Evolutionary conservation across 35 echinoderm and acorn worm genomes (phyloP), one percentile per base, ranked within the genome.

Genomic region (Anneissia japonica): DNA sequence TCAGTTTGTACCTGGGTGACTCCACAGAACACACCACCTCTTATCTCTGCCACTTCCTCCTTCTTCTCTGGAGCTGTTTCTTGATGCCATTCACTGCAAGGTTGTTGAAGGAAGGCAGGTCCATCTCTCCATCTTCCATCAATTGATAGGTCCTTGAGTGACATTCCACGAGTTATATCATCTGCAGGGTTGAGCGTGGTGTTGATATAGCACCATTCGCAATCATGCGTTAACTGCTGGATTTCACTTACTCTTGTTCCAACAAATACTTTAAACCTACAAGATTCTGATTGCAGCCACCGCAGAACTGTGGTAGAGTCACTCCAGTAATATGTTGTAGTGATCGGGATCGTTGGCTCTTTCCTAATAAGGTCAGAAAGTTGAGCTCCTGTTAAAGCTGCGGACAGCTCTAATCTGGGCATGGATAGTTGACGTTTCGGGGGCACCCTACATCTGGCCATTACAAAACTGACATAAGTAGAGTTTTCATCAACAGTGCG

Each of bases 51-150:
- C n/a, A n/a, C n/a, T n/a, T n/a, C n/a, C n/a, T n/a, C n/a, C n/a
- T n/a, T n/a, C n/a, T n/a, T n/a, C n/a, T n/a, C n/a, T n/a, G n/a
- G n/a, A n/a, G n/a, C n/a, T n/a, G n/a, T n/a, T n/a, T n/a, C n/a
- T n/a, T n/a, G n/a, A n/a, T n/a, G n/a, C n/a, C n/a, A n/a, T n/a
- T n/a, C n/a, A n/a, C n/a, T n/a, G n/a, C n/a, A n/a, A n/a, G n/a
- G n/a, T n/a, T n/a, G n/a, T n/a, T n/a, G n/a, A n/a, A n/a, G n/a
- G n/a, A n/a, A n/a, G n/a, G 17, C 9, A 16, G 82, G 82, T 43
- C 82, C 82, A 37, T 19, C 35, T 34, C 82, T 84, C 82, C 82
- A 84, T 84, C 82, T 46, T 1, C 40, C 21, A 72, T 35, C 82
- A 28, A 19, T 30, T 0, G 13, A 21, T 32, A 29, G 36, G 6